A percentile compares a stretch with the other conserved stretches of the same genome.
These are phyloP conservation scores for Lagorchestes hirsutus DNA, from an alignment of 2,797 vertebrate species.

Conservation along the genomic window DNA sequence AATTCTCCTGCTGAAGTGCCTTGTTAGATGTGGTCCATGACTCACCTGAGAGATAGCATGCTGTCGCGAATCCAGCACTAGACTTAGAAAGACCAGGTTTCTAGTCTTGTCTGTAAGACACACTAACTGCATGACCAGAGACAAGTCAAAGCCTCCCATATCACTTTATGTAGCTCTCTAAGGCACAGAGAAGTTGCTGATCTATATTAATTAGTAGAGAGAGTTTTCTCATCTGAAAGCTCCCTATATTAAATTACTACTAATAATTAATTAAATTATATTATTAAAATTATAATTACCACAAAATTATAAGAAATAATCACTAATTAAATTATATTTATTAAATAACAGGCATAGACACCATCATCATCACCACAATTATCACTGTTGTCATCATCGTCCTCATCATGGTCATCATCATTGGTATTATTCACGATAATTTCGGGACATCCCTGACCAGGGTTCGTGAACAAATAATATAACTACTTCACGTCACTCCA, in stretches of 20 bases:
- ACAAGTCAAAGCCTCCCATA: neutral
- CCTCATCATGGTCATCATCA: neutral
- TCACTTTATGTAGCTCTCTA: neutral
- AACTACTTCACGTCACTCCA: slow-evolving; percentile 74
- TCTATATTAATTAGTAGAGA: neutral
- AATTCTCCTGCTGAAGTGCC: neutral
- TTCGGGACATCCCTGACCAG: slow-evolving; percentile 72
- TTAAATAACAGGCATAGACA: neutral
- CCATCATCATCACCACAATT: neutral
- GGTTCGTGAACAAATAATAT: slow-evolving; percentile 60
- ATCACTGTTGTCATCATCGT: neutral
- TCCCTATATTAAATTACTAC: neutral
- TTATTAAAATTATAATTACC: neutral
- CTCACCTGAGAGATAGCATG: neutral
- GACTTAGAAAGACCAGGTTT: neutral
- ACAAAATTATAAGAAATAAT: neutral
- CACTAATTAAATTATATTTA: neutral
- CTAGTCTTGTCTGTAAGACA: neutral
- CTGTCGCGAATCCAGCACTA: neutral
- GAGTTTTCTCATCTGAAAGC: neutral
- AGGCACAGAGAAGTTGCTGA: neutral
- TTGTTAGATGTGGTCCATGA: neutral
- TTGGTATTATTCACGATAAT: slow-evolving; percentile 67
- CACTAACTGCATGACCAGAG: neutral
- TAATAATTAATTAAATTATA: neutral